Evolutionary conservation across 23 tunicate genomes (phyloP), one percentile per base, ranked within the genome.

Genomic region (Trididemnum clinides): DNA sequence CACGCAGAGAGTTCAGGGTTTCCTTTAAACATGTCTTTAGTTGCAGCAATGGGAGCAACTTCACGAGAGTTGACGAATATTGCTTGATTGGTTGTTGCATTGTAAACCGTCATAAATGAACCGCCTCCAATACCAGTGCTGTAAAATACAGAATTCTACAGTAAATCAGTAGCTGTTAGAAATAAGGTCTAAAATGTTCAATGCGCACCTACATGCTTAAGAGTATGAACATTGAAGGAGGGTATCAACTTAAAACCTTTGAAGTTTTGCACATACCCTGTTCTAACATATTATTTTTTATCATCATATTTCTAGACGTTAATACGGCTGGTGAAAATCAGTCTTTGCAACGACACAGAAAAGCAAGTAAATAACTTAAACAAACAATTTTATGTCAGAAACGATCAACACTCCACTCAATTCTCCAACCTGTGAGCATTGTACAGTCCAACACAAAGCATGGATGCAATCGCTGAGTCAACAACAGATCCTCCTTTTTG

Each of bases 101-200:
- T 88, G 87, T 86, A 97, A 15, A 92, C 25, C 1, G 82, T 78
- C 95, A 89, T 88, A 70, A 97, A 97, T 50, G 80, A 64, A 21
- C 93, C 99, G 4, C 99, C 99, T 0, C 99, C 99, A 37, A 97
- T 88, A 1, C 99, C 99, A 50, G 88, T 34, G 70, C 97, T 93
- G 80, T 21, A 86, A 85, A 26, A 39, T 33, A 59, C 49, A 30
- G 50, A 44, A 10, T 7, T n/a, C n/a, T n/a, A n/a, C n/a, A n/a
- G 15, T 15, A 44, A 44, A 44, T 15, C 54, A 44, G 15, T 7
- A 7, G 54, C 54, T 44, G 54, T 44, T 15, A 44, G 12, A 44
- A 44, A 44, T 44, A 7, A 7, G 54, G 15, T 44, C 15, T n/a
- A n/a, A n/a, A n/a, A n/a, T n/a, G n/a, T n/a, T n/a, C n/a, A n/a